Evolutionary conservation across 1,140 invertebrate genomes (phyloP), one percentile per base, ranked within the genome.

Genomic region (Drosophila oshimai): DNA sequence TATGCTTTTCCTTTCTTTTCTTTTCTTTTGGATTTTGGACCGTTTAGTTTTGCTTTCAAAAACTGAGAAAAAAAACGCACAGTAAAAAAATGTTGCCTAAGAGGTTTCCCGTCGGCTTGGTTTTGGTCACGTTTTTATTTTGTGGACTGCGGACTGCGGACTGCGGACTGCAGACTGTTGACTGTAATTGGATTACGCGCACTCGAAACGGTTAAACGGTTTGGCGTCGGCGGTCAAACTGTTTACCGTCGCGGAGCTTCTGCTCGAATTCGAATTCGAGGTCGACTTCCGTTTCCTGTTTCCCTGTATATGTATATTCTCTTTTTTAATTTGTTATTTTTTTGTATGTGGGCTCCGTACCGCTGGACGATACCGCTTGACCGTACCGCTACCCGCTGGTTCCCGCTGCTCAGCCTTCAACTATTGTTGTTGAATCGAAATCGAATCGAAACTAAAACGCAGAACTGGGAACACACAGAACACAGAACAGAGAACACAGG

Each of bases 51-150:
- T 54, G 47, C 37, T 34, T 55, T 70, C 47, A 36, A 28, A 37
- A 87, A 86, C 80, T 86, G 67, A 57, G 54, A 69, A 86, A 86
- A 84, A 86, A 84, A 86, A n/a, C n/a, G 42, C 79, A 87, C 80
- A 73, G 50, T 53, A 86, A 86, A 86, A 86, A 78, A 84, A 86
- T 72, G 54, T 50, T 47, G 47, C 29, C 13, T n/a, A n/a, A n/a
- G n/a, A n/a, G n/a, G n/a, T n/a, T n/a, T n/a, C n/a, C 46, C 46
- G 46, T 34, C 46, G 46, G 46, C 20, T 18, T 37, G 9, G 1
- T 10, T 37, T 4, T 17, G 3, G 3, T 17, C 10, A 9, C 3
- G 3, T 17, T 17, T 15, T 36, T 36, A 3, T 41, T 22, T 18
- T 18, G n/a, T n/a, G n/a, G n/a, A n/a, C n/a, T n/a, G n/a, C n/a